These are phyloP conservation scores for Nephrotoma guestfalica DNA, from an alignment of 2,888 invertebrate species.

Conservation along the genomic window DNA sequence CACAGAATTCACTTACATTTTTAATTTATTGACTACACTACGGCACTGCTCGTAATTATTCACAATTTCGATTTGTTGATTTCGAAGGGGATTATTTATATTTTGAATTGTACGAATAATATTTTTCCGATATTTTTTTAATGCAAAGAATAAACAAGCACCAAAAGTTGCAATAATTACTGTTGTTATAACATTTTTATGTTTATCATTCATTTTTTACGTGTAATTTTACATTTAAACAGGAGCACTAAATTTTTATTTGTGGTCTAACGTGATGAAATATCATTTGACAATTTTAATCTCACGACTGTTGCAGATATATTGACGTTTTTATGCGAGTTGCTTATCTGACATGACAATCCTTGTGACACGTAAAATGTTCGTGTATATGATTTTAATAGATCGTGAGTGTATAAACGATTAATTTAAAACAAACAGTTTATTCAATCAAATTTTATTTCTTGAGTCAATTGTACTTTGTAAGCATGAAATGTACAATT, in stretches of 20 bases:
- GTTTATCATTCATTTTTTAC: neutral
- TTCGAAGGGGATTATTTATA: slow-evolving; percentile 16
- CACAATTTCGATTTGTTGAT: slow-evolving; percentile 24
- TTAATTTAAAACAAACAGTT: no score
- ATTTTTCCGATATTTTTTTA: slow-evolving; percentile 33
- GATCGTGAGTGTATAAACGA: no score
- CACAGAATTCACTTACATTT: slow-evolving; percentile 20
- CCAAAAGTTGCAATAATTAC: slow-evolving; percentile 17
- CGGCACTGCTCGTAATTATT: slow-evolving; percentile 23
- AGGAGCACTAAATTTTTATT: neutral
- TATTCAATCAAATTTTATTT: no score
- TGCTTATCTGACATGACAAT: no score
- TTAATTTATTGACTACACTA: slow-evolving; percentile 20
- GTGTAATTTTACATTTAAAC: neutral
- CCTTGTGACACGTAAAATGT: no score
- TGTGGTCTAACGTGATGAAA: neutral
- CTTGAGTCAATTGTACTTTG: no score
- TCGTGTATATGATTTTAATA: no score
- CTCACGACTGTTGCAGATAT: no score
- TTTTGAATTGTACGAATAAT: slow-evolving; percentile 29
- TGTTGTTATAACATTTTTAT: neutral
- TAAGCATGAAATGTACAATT: no score
- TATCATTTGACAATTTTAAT: neutral
- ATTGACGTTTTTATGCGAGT: no score
- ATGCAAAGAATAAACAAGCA: slow-evolving; percentile 23